These are phyloP conservation scores for Centroberyx gerrardi DNA, from an alignment of 2,797 vertebrate genomes.

Conservation along the genomic window DNA sequence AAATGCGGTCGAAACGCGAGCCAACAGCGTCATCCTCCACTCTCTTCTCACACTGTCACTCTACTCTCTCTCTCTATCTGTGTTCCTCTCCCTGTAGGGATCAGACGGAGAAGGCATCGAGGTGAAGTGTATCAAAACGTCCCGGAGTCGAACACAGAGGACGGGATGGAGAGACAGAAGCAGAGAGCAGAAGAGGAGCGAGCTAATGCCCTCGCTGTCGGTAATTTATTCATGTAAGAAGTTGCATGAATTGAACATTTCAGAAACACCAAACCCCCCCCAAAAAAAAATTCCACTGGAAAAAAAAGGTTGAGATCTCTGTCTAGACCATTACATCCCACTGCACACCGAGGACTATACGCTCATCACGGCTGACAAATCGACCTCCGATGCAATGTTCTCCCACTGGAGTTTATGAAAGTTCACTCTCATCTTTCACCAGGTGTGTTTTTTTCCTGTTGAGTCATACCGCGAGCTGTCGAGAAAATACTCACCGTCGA, in stretches of 20 bases:
- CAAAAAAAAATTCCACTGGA: neutral
- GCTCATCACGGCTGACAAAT: constrained; percentile 39
- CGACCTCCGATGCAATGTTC: constrained; percentile 31
- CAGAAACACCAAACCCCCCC: constrained; percentile 6
- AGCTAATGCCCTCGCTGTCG: constrained; percentile 14
- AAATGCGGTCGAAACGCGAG: constrained; percentile 17
- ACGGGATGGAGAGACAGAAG: neutral
- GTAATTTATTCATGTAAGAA: constrained; percentile 26
- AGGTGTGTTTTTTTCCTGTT: constrained; percentile 1
- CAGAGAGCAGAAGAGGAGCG: neutral
- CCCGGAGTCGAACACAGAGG: neutral
- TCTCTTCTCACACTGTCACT: neutral
- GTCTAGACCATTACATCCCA: neutral
- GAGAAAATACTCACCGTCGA: constrained; percentile 25
- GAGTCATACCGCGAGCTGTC: constrained; percentile 20
- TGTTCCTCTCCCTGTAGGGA: neutral
- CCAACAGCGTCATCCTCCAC: constrained; percentile 12
- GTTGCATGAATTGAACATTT: constrained; percentile 31
- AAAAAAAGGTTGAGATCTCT: neutral
- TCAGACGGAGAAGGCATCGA: neutral
- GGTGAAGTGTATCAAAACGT: neutral
- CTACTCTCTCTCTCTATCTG: neutral
- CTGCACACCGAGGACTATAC: neutral
- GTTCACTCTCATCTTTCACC: constrained; percentile 44
- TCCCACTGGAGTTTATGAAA: constrained; percentile 6